phyloP scores from a whole-genome alignment of 1,140 invertebrate species.

The Scaptodrosophila lebanonensis region DNA sequence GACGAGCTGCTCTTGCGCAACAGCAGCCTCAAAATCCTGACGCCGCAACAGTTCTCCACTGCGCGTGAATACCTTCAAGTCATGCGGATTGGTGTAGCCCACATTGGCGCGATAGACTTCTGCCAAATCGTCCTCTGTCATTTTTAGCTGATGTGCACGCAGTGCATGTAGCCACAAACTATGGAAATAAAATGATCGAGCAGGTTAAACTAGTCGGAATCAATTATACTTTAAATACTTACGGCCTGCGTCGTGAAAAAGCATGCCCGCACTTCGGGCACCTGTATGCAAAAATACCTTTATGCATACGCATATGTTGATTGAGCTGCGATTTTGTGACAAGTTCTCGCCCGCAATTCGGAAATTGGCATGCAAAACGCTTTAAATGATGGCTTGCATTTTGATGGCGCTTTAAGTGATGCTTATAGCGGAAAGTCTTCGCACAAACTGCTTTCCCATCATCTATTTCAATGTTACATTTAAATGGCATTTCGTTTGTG shows the following conservation, averaged over 20 bases:
- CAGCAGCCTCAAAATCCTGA: background rate
- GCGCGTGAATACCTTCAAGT: conserved; percentile 9
- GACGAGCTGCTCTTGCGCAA: background rate
- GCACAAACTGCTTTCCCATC: too few relatives aligned
- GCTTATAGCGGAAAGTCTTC: conserved; percentile 58
- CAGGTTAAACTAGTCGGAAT: background rate
- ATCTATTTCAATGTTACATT: conserved; percentile 35
- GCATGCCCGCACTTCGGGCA: conserved; percentile 50
- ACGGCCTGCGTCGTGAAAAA: conserved; percentile 50
- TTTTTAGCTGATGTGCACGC: conserved; percentile 33
- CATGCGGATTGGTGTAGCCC: conserved; percentile 12
- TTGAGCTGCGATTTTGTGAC: conserved; percentile 27
- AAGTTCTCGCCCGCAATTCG: conserved; percentile 39
- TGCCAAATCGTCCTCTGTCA: conserved; percentile 38
- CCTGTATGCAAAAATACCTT: conserved; percentile 22
- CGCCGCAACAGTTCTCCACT: background rate
- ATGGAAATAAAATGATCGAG: background rate
- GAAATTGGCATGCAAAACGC: conserved; percentile 28
- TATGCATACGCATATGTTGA: conserved; percentile 39
- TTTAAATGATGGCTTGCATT: conserved; percentile 41
- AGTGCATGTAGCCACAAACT: conserved; percentile 46
- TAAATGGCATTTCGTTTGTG: conserved; percentile 19
- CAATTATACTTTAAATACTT: conserved; percentile 11
- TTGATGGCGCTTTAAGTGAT: conserved; percentile 61
- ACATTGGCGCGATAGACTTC: conserved; percentile 14